Evolutionary conservation across 2,888 invertebrate species (phyloP).

Genomic region (Heliconius sara): DNA sequence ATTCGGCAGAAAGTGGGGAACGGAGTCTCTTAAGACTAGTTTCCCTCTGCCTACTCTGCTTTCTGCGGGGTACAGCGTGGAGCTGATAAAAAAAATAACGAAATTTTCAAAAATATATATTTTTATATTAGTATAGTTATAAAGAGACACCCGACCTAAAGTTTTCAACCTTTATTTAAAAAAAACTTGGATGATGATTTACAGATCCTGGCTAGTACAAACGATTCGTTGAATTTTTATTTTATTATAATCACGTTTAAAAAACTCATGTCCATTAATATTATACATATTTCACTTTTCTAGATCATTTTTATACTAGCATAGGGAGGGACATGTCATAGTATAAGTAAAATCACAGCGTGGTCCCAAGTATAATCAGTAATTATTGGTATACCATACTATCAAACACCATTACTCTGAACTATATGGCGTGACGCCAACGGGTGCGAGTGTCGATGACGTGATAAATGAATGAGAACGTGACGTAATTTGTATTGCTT

Average conservation of each 20-base stretch:
- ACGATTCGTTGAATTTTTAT: background rate
- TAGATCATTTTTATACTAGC: no score
- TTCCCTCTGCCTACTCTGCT: no score
- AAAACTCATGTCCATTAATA: background rate
- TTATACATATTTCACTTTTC: background rate
- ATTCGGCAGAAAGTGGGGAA: no score
- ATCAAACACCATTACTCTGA: slow-evolving; percentile 32
- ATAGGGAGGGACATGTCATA: background rate
- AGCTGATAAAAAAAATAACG: no score
- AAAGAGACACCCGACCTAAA: background rate
- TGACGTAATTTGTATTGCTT: slow-evolving; percentile 29
- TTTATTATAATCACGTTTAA: no score
- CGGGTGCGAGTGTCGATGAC: slow-evolving; percentile 35
- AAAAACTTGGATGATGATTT: background rate
- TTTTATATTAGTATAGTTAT: background rate
- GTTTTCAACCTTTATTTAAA: background rate
- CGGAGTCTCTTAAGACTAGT: no score
- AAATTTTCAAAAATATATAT: no score
- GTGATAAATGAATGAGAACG: slow-evolving; percentile 37
- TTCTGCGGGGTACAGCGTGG: no score
- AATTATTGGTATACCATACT: slow-evolving; percentile 31
- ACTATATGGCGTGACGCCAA: slow-evolving; percentile 36
- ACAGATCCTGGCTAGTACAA: background rate
- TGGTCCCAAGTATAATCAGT: slow-evolving; percentile 15
- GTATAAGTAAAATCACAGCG: background rate